Base-by-base conservation (phyloP, 2,113 vertebrate species). In the Phyllostomus discolor region DNA sequence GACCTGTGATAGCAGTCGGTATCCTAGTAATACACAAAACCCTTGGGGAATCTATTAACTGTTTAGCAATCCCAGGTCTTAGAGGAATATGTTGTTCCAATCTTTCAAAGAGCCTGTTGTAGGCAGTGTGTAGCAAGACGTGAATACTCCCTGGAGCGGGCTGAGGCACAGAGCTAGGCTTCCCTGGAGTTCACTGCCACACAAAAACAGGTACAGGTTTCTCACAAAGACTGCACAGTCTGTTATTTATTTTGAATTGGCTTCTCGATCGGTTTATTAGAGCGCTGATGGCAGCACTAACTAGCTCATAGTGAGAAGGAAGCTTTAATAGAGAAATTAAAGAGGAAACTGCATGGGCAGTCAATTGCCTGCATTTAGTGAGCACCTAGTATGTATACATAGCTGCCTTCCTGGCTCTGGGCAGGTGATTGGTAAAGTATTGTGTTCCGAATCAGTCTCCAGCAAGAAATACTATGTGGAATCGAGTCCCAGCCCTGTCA, bases 101-200 rank as follows among this genome's bases (percentile, higher is more conserved):
- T 95, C 75, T 88, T 95, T 97, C 95, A 96, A 97, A 97, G 97
- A 89, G 89, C 76, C 86, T 94, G 94, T 92, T 94, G 93, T 92
- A 69, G 78, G 81, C 86, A 84, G 73, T 92, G 95, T 95, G 91
- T 85, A 81, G 54, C 91, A 90, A 97, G 88, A 94, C 31, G 62
- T 88, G 93, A 96, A 94, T 89, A 95, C 50, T 66, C 97, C 92
- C 96, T 16, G 19, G 95, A 92, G 95, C 3, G 11, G 54, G 78
- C 59, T 35, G 57, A 83, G 62, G 64, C 66, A 6, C 72, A 0
- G 35, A 83, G 83, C 72, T 91, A 43, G 73, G 73, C 70, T 72
- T 94, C 94, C 95, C 88, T 48, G 24, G 94, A 95, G 96, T 48
- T 97, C 41, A 54, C 67, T 43, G 26, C n/a, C 0, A 0, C 24